Evolutionary conservation across 2,888 invertebrate species (phyloP).

Genomic region (Empis stercorea): DNA sequence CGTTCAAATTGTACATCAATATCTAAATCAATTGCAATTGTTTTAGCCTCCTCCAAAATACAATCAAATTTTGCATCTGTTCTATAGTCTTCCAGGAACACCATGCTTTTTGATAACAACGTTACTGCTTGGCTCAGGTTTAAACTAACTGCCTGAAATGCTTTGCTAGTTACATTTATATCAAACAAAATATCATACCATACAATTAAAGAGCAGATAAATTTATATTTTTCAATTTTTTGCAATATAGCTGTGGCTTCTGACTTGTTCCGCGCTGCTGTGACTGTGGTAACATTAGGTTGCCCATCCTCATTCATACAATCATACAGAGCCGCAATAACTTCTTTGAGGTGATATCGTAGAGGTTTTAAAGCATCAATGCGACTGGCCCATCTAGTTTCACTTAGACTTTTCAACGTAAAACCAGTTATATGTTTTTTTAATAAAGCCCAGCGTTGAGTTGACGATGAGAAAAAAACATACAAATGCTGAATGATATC

Average conservation of each 20-base stretch:
- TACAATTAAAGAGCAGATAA: too few relatives aligned
- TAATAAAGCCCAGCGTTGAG: slow-evolving; percentile 3
- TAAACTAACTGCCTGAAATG: too few relatives aligned
- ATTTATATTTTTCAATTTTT: slow-evolving; percentile 1
- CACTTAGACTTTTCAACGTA: background rate
- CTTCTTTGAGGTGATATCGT: slow-evolving; percentile 4
- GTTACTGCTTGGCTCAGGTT: too few relatives aligned
- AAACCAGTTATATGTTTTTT: slow-evolving; percentile 1
- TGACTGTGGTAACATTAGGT: slow-evolving; percentile 1
- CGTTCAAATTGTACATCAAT: too few relatives aligned
- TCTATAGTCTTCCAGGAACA: too few relatives aligned
- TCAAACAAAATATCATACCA: too few relatives aligned
- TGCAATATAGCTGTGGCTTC: background rate
- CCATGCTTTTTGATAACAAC: too few relatives aligned
- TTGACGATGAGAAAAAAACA: slow-evolving; percentile 4
- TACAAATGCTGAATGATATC: slow-evolving; percentile 1
- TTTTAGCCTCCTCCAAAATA: too few relatives aligned
- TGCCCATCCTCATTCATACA: slow-evolving; percentile 1
- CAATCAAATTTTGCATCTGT: too few relatives aligned
- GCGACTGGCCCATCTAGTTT: slow-evolving; percentile 2
- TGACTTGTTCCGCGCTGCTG: background rate
- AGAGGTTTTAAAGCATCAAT: slow-evolving; percentile 1
- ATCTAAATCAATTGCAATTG: too few relatives aligned
- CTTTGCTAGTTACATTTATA: too few relatives aligned
- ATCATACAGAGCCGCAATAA: slow-evolving; percentile 1